Base-by-base conservation (phyloP, 2,797 vertebrate species). In the Periparus ater region DNA sequence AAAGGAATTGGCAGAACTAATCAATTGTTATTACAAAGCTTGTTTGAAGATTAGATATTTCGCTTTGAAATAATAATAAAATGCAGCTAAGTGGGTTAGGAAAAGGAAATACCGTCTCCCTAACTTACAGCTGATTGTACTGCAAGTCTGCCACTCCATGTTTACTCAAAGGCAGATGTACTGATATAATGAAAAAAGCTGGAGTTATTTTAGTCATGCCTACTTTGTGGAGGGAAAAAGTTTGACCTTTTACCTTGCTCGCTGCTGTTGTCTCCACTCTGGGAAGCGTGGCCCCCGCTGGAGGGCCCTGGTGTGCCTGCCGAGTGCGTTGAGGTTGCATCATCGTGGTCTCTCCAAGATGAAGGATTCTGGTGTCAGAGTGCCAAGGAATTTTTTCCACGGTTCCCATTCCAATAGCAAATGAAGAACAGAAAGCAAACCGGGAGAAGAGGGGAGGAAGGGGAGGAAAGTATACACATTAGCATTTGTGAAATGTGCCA, bases 231-330 rank as follows among this genome's bases (percentile, higher is more conserved):
- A 94, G 96, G 92, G 96, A 97, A 97, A 96, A 97, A 94, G 94
- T 90, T 96, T 97, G 97, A 96, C 96, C 97, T 97, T 98, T 99
- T 99, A 99, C 99, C 99, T 99, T 99, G 99, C 97, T 99, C 99
- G 29, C 99, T 99, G 98, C 99, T 99, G 98, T 99, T 99, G 98
- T 99, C 99, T 77, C 99, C 99, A 67, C 99, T 99, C 98, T 99
- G 99, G 88, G 99, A 99, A 93, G 99, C 99, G 22, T 99, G 99
- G 95, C 99, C 99, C 96, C 99, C 99, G 90, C 99, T 99, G 98
- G 99, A 99, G 97, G 99, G 99, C 96, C 99, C 99, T 19, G 99
- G 99, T 96, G 99, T 99, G 98, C 99, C 99, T 96, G 99, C 99
- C 42, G 99, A 99, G 97, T 99, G 99, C 78, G 99, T 99, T 97